Conservation (phyloP, 2,888 invertebrate genomes). For the Bombylius discolor region DNA sequence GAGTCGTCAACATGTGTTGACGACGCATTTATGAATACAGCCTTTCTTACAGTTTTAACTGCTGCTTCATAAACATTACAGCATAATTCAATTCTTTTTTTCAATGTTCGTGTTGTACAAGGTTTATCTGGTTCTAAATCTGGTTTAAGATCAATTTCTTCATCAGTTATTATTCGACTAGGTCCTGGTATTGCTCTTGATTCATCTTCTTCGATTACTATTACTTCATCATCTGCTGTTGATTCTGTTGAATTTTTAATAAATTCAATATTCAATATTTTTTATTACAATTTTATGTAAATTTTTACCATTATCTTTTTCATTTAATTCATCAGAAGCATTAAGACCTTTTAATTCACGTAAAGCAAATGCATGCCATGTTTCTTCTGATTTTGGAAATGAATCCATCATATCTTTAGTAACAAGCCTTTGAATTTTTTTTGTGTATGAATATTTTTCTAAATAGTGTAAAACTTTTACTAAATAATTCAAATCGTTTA, state of each 20-base stretch:
- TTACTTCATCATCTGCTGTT: not conserved
- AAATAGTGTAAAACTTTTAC: constrained; percentile 46
- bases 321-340: constrained; percentile 19
- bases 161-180: too few relatives aligned
- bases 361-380: constrained; percentile 49
- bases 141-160: not conserved
- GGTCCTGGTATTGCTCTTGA: too few relatives aligned
- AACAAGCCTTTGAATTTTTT: constrained; percentile 43
- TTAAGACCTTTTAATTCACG: constrained; percentile 42
- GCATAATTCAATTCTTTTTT: constrained; percentile 37
- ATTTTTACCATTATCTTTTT: too few relatives aligned
- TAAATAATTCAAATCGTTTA: constrained; percentile 44
- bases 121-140: not conserved
- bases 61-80: constrained; percentile 40
- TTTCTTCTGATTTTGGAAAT: constrained; percentile 40
- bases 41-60: constrained; percentile 33
- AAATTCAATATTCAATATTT: not conserved
- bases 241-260: not conserved
- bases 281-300: not conserved
- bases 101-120: constrained; percentile 23
- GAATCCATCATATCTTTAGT: constrained; percentile 39
- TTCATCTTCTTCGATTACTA: not conserved
- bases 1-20: too few relatives aligned
- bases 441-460: constrained; percentile 45
- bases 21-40: too few relatives aligned